Percentiles rank a stretch among this genome's conserved stretches.
These are phyloP conservation scores for Trogon surrucura DNA, from an alignment of 2,113 vertebrate genomes.

Conservation along the genomic window DNA sequence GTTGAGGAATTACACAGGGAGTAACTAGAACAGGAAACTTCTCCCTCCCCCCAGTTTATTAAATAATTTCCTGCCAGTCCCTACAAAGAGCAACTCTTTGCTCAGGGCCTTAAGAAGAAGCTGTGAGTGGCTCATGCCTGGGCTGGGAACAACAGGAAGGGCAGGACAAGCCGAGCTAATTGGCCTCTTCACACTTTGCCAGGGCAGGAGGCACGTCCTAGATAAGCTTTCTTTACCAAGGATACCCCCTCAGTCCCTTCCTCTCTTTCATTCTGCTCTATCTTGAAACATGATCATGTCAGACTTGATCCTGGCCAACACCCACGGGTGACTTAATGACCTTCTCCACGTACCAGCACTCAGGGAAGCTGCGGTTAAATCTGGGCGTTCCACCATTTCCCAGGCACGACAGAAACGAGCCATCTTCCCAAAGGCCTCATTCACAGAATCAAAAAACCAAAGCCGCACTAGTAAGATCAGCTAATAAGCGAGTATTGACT, in stretches of 20 bases:
- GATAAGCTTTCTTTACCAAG: slow-evolving; percentile 57
- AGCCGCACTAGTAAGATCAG: neutral
- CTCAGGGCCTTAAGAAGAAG: slow-evolving; percentile 63
- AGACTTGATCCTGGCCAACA: neutral
- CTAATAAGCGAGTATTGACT: neutral
- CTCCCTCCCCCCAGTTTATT: slow-evolving; percentile 65
- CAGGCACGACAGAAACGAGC: neutral
- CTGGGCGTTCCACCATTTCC: neutral
- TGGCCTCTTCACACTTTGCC: slow-evolving; percentile 69
- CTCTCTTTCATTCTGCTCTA: slow-evolving; percentile 56
- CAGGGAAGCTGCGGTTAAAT: neutral
- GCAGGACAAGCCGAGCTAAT: slow-evolving; percentile 74
- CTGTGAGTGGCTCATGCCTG: slow-evolving; percentile 54
- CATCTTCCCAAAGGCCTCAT: neutral
- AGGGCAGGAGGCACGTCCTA: neutral
- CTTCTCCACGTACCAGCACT: neutral
- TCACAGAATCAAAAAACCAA: neutral
- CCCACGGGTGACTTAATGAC: neutral
- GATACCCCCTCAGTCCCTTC: slow-evolving; percentile 4
- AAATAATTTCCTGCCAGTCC: slow-evolving; percentile 78
- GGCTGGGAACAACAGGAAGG: slow-evolving; percentile 80
- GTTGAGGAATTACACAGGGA: neutral
- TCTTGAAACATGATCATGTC: slow-evolving; percentile 34
- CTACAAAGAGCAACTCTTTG: slow-evolving; percentile 65
- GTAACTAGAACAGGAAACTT: slow-evolving; percentile 48